A percentile compares a stretch with the other conserved stretches of the same genome.
Evolutionary conservation across 2,888 invertebrate species (phyloP).

Genomic region (Mythimna impura): DNA sequence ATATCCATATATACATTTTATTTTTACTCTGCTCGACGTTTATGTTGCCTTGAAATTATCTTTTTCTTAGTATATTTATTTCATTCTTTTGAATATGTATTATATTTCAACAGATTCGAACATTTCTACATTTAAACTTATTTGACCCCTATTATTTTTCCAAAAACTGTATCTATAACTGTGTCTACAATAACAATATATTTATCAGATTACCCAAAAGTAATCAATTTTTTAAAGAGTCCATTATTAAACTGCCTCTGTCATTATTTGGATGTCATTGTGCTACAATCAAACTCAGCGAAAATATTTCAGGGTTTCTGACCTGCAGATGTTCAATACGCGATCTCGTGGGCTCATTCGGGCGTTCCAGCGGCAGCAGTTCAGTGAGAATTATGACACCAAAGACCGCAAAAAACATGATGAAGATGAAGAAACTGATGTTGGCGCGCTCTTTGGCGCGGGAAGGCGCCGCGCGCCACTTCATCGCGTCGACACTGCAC

Average conservation of each 20-base stretch:
- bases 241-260: not conserved
- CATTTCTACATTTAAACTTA: constrained; percentile 7
- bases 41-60: not conserved
- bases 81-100: not conserved
- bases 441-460: constrained; percentile 95
- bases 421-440: constrained; percentile 97
- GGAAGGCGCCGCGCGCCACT: constrained; percentile 88
- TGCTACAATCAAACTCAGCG: constrained; percentile 14
- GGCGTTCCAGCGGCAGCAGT: constrained; percentile 91
- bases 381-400: constrained; percentile 96
- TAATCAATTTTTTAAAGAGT: not conserved
- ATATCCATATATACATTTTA: not conserved
- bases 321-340: constrained; percentile 94
- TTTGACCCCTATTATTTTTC: constrained; percentile 3
- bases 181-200: constrained; percentile 11
- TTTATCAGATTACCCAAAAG: not conserved
- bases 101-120: not conserved
- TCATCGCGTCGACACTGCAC: constrained; percentile 79
- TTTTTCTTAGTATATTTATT: too few species aligned
- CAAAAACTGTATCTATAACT: not conserved
- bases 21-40: constrained; percentile 14
- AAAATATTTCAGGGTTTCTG: constrained; percentile 56
- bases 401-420: constrained; percentile 97
- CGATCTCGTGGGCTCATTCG: constrained; percentile 90
- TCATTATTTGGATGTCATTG: constrained; percentile 2